These are phyloP conservation scores for Parnassius smintheus DNA, from an alignment of 2,888 invertebrate genomes.

Conservation along the genomic window DNA sequence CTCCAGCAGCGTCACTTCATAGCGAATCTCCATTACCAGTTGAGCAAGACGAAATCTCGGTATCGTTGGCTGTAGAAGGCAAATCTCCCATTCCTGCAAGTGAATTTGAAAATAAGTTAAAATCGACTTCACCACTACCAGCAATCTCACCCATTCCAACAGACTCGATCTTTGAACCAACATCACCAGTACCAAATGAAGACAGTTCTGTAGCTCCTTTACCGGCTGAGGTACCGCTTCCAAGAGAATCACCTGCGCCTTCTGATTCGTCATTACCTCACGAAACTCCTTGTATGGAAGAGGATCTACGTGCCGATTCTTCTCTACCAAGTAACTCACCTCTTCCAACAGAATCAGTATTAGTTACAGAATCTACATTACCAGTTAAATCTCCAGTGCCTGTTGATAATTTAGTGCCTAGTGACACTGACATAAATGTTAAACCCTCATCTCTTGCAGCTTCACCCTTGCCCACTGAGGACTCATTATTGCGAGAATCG, in stretches of 20 bases:
- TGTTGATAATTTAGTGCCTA: conserved; percentile 4
- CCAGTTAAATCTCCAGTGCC: conserved; percentile 8
- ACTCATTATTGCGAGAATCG: conserved; percentile 6
- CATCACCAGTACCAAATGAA: conserved; percentile 29
- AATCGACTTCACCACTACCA: conserved; percentile 4
- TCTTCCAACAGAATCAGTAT: conserved; percentile 33
- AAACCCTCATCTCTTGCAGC: conserved; percentile 4
- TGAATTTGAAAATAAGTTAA: conserved; percentile 5
- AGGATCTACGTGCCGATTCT: conserved; percentile 34
- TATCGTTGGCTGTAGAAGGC: conserved; percentile 2
- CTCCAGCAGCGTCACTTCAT: conserved; percentile 27
- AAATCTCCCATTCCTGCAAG: conserved; percentile 6
- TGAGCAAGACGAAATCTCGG: not conserved
- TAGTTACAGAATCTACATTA: conserved; percentile 36
- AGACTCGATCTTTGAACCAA: conserved; percentile 4
- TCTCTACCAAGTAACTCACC: conserved; percentile 39
- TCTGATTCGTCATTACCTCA: conserved; percentile 33
- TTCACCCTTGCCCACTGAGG: conserved; percentile 5
- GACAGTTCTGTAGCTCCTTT: conserved; percentile 30
- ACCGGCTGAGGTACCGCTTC: conserved; percentile 31
- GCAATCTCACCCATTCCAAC: conserved; percentile 28
- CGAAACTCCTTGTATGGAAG: conserved; percentile 37
- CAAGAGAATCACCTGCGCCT: conserved; percentile 35
- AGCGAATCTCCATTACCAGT: conserved; percentile 22
- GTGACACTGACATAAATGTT: not conserved